Conservation (phyloP, 2,113 vertebrate species). For the Neodon shergylaensis region DNA sequence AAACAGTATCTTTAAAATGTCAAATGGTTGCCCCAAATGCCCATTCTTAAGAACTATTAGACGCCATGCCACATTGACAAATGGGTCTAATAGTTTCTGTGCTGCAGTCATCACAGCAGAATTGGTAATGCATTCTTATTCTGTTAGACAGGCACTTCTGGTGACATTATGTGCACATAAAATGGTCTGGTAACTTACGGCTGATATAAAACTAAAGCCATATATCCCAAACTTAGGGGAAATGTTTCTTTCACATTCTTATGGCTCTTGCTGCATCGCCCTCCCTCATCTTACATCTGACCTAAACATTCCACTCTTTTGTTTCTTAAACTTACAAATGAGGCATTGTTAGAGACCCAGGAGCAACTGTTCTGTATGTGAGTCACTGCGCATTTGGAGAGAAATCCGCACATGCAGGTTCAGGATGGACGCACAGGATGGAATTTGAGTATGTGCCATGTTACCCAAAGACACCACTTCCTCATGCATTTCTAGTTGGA, state of each 20-base stretch:
- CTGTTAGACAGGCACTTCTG: constrained; percentile 78
- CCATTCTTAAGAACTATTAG: constrained; percentile 62
- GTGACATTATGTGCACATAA: constrained; percentile 70
- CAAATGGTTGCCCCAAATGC: constrained; percentile 51
- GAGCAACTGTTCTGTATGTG: not conserved
- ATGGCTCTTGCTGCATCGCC: constrained; percentile 19
- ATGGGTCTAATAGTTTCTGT: constrained; percentile 62
- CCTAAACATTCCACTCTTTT: not conserved
- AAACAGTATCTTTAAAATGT: constrained; percentile 59
- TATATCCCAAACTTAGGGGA: constrained; percentile 69
- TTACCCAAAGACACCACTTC: not conserved
- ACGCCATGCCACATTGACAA: constrained; percentile 72
- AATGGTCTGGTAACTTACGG: constrained; percentile 76
- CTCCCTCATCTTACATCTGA: constrained; percentile 16
- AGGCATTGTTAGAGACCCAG: constrained; percentile 18
- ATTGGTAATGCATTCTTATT: constrained; percentile 78
- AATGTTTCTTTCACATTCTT: constrained; percentile 68
- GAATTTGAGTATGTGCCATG: not conserved
- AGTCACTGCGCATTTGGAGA: not conserved
- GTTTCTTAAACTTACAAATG: not conserved
- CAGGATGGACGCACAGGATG: not conserved
- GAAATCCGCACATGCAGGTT: not conserved
- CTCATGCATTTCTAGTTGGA: not conserved
- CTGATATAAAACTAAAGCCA: constrained; percentile 67
- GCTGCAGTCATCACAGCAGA: constrained; percentile 66